Base-by-base conservation (phyloP, 2,797 vertebrate genomes). In the Neopelma chrysocephalum region DNA sequence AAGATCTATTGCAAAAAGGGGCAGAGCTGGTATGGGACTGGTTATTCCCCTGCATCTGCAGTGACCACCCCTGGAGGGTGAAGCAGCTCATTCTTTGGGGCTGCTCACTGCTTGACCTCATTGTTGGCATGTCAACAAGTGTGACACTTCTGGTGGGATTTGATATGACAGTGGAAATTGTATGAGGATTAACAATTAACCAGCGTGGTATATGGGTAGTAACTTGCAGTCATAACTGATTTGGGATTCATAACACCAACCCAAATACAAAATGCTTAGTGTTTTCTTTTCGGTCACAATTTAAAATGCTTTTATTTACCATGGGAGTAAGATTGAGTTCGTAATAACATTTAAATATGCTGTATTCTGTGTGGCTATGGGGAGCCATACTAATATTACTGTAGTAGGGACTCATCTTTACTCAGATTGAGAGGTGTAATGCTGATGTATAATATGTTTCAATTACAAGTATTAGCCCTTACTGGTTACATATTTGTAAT, bases 41-140 rank as follows among this genome's bases (percentile, higher is more conserved):
- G 32, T 62, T 93, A 1, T 51, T 88, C 40, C 79, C 60, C 60
- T 92, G 61, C 50, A 22, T 32, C 64, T 87, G 36, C 75, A 62
- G 38, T 16, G 75, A 31, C 71, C 56, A 34, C 50, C 64, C 82
- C 73, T 47, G 84, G 77, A 82, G 81, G 60, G 32, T 40, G 31
- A 73, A 80, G 61, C 50, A 62, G 38, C 42, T 95, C 42, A 10
- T 65, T 71, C 88, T 69, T 53, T 57, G 70, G 70, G 16, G 6
- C 51, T 80, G 51, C 68, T 94, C 66, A 13, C 45, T 87, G 71
- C 81, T 85, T 94, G 90, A 94, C 91, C 93, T 93, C n/a, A 0
- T 36, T 87, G 91, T 77, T 95, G 83, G 65, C 76, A 80, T 92
- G 88, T 77, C 88, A 95, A 80, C 90, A 94, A 92, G 88, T 92